Conservation (phyloP, 1,140 invertebrate genomes). For the Orchestia grillus region DNA sequence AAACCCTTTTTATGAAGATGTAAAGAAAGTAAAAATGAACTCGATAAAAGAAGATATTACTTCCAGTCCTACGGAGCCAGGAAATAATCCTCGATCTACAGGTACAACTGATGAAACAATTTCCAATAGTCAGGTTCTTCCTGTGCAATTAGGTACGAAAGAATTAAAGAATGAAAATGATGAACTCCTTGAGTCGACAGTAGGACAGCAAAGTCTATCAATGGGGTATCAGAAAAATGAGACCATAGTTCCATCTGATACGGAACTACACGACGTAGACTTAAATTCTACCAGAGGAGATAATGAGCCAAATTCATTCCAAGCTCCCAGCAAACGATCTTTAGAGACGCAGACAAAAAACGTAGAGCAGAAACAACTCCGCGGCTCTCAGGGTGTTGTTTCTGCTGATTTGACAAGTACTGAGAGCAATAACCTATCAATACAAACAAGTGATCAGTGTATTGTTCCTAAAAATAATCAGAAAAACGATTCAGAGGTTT, state of each 20-base stretch:
- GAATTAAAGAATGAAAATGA: background rate
- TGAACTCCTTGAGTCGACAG: background rate
- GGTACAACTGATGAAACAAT: background rate
- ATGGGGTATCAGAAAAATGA: background rate
- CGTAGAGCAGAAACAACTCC: constrained; percentile 44
- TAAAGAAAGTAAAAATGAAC: constrained; percentile 15
- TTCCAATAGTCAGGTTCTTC: background rate
- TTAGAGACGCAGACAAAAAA: constrained; percentile 47
- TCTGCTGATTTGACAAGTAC: constrained; percentile 28
- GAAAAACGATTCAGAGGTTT: background rate
- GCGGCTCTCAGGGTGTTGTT: constrained; percentile 61
- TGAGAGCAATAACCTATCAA: constrained; percentile 11
- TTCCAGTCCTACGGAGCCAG: background rate
- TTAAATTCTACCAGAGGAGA: background rate
- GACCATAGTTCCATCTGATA: background rate
- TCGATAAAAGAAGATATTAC: background rate
- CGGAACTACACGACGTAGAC: constrained; percentile 20
- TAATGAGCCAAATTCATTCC: background rate
- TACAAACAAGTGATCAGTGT: background rate
- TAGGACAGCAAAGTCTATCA: background rate
- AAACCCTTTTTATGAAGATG: constrained; percentile 66
- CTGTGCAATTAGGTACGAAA: background rate
- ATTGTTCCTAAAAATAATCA: background rate
- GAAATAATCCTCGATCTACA: background rate
- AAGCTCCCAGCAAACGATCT: background rate